Conservation (phyloP, 2,113 vertebrate genomes). For the Elephantulus edwardii region DNA sequence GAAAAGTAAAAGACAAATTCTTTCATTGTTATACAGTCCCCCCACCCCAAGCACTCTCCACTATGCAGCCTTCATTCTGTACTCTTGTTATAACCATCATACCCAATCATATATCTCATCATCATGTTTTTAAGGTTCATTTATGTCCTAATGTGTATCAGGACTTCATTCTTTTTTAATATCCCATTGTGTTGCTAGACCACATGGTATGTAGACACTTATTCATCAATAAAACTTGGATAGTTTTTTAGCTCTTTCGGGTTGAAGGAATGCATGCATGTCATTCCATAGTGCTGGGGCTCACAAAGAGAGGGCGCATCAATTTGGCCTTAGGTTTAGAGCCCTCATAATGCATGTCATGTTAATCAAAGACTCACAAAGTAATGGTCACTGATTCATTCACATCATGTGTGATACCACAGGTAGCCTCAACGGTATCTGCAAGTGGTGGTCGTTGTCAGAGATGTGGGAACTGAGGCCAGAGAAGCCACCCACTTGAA, state of each 20-base stretch:
- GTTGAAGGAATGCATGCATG: neutral
- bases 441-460: rapidly evolving
- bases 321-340: no score
- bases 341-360: neutral
- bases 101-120: no score
- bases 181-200: neutral
- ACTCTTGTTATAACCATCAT: no score
- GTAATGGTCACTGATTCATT: rapidly evolving
- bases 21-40: no score
- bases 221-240: neutral
- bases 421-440: rapidly evolving
- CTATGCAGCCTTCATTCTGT: no score
- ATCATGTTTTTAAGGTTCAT: neutral
- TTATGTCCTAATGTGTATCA: neutral
- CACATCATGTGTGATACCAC: neutral
- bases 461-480: neutral
- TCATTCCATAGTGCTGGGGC: no score
- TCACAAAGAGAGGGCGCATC: no score
- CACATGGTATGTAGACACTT: neutral
- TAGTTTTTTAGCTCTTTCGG: neutral
- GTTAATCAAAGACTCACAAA: rapidly evolving
- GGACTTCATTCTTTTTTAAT: neutral
- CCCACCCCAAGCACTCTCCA: no score
- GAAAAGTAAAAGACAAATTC: no score
- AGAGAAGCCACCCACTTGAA: rapidly evolving